Evolutionary conservation across 1,140 invertebrate genomes (phyloP).

Genomic region (Leguminivora glycinivorella): DNA sequence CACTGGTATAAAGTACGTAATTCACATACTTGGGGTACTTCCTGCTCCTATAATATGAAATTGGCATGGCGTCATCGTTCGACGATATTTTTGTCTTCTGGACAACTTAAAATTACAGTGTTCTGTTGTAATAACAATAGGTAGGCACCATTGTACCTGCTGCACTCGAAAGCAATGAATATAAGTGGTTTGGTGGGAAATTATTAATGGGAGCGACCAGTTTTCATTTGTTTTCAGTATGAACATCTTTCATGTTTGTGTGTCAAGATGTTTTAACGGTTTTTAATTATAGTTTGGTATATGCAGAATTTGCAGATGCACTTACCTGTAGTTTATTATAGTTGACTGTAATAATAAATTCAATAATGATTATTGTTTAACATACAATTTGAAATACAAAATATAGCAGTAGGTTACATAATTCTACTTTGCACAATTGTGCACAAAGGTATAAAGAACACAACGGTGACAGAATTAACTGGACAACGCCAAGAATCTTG

Average conservation of each 20-base stretch:
- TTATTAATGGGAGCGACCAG: background rate
- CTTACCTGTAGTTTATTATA: no score
- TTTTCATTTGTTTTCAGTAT: background rate
- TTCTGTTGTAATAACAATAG: background rate
- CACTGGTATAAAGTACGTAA: conserved; percentile 38
- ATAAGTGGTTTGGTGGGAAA: background rate
- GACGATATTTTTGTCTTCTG: background rate
- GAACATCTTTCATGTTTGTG: background rate
- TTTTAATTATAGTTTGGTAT: background rate
- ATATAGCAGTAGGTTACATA: background rate
- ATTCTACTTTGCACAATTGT: background rate
- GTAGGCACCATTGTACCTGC: background rate
- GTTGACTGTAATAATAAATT: no score
- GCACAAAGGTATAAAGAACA: background rate
- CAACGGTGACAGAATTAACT: background rate
- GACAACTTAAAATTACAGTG: background rate
- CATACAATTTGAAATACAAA: background rate
- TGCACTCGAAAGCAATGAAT: no score
- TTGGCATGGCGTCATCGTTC: conserved; percentile 33
- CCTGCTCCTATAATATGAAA: conserved; percentile 37
- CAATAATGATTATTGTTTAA: background rate
- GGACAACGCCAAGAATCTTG: conserved; percentile 5
- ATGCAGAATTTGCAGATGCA: no score
- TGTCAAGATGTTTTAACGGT: background rate
- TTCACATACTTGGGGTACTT: conserved; percentile 40